A percentile compares a stretch with the other conserved stretches of the same genome.
phyloP scores from a whole-genome alignment of 2,113 vertebrate genomes.

The Ptilonorhynchus violaceus region DNA sequence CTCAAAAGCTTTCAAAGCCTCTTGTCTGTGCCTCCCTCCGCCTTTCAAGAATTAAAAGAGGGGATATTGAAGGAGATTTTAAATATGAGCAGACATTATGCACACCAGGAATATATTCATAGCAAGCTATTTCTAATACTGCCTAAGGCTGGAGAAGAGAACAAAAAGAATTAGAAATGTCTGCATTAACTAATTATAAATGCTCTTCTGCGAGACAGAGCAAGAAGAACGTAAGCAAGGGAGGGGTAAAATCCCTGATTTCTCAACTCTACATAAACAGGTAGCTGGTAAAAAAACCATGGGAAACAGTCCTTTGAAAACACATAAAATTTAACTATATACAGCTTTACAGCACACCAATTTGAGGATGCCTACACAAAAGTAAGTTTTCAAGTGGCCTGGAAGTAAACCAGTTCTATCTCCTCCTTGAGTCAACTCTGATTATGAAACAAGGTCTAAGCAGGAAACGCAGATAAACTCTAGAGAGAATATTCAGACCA shows the following conservation, averaged over 20 bases:
- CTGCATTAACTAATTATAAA: conserved; percentile 39
- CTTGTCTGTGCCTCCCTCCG: neutral
- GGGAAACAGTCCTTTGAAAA: neutral
- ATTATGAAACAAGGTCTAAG: neutral
- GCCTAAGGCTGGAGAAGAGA: conserved; percentile 43
- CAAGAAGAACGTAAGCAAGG: neutral
- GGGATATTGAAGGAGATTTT: neutral
- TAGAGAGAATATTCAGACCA: neutral
- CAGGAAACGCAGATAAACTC: neutral
- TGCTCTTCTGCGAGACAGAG: neutral
- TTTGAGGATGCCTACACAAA: neutral
- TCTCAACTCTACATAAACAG: neutral
- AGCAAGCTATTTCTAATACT: conserved; percentile 49
- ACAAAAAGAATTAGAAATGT: conserved; percentile 57
- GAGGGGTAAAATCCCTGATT: neutral
- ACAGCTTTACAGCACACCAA: neutral
- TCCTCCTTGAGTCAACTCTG: neutral
- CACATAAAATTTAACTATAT: neutral
- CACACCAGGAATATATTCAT: conserved; percentile 16
- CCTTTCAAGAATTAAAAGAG: neutral
- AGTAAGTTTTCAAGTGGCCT: neutral
- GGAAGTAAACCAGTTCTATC: neutral
- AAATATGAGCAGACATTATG: conserved; percentile 29
- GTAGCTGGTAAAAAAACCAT: neutral
- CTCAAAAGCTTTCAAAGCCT: neutral